Conservation (phyloP, 2,113 vertebrate species). For the Gymnobelideus leadbeateri region DNA sequence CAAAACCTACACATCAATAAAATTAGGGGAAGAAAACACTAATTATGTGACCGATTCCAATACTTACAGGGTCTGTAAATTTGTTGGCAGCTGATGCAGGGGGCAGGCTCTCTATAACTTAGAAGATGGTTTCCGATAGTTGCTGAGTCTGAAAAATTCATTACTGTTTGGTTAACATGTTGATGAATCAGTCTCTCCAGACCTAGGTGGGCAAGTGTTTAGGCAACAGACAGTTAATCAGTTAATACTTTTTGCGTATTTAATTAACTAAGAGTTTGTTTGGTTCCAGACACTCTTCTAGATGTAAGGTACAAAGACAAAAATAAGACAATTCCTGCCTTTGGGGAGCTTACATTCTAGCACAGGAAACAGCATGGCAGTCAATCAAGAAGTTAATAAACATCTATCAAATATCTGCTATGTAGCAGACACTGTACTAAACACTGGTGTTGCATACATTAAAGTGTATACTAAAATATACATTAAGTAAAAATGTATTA, state of each 20-base stretch:
- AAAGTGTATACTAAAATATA: not conserved
- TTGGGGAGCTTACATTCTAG: not conserved
- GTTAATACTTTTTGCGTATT: no score
- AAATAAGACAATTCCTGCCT: not conserved
- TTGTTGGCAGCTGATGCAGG: not conserved
- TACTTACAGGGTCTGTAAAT: not conserved
- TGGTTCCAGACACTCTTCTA: not conserved
- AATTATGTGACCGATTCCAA: not conserved
- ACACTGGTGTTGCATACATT: not conserved
- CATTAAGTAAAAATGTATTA: not conserved
- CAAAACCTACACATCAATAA: conserved; percentile 17
- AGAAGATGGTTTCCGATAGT: not conserved
- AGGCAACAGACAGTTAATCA: not conserved
- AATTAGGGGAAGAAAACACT: conserved; percentile 21
- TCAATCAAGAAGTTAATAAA: not conserved
- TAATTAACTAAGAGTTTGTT: not conserved
- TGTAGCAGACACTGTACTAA: not conserved
- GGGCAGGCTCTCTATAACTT: not conserved
- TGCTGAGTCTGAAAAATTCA: not conserved
- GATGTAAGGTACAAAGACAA: not conserved
- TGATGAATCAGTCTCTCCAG: not conserved
- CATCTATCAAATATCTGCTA: not conserved
- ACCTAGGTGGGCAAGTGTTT: not conserved
- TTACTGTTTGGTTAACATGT: not conserved
- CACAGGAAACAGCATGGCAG: not conserved